Evolutionary conservation across 2,888 invertebrate genomes (phyloP).

Genomic region (Napeogenes inachia): DNA sequence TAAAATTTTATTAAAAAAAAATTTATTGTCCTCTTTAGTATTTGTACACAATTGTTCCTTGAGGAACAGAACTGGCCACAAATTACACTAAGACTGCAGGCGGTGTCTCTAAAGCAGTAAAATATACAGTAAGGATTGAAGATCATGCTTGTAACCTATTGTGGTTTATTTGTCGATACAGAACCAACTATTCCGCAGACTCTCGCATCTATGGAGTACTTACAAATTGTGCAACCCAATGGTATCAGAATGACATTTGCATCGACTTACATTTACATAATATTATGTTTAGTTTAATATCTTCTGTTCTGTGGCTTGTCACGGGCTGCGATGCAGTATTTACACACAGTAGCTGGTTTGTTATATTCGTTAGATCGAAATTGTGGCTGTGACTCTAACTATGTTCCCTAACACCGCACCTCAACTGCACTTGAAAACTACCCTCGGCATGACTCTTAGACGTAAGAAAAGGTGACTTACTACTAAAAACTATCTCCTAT

Average conservation of each 20-base stretch:
- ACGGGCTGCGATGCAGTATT: slow-evolving; percentile 37
- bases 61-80: too few species aligned
- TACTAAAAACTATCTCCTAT: slow-evolving; percentile 80
- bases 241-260: slow-evolving; percentile 69
- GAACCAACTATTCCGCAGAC: slow-evolving; percentile 75
- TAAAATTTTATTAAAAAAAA: neutral
- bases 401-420: slow-evolving; percentile 49
- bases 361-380: slow-evolving; percentile 53
- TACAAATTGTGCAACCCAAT: slow-evolving; percentile 74
- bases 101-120: slow-evolving; percentile 20
- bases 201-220: slow-evolving; percentile 75
- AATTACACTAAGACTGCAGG: slow-evolving; percentile 25
- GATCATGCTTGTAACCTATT: slow-evolving; percentile 66
- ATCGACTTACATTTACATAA: slow-evolving; percentile 46
- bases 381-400: slow-evolving; percentile 73
- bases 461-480: slow-evolving; percentile 81
- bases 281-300: slow-evolving; percentile 41
- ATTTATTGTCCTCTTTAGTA: too few species aligned
- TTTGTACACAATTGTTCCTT: too few species aligned
- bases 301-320: slow-evolving; percentile 43
- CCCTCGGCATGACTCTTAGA: slow-evolving; percentile 63
- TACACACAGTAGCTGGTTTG: slow-evolving; percentile 50
- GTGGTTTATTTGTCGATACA: slow-evolving; percentile 74
- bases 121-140: slow-evolving; percentile 30
- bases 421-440: slow-evolving; percentile 45